Base-by-base conservation (phyloP, 2,797 vertebrate species). In the Merluccius polli region DNA sequence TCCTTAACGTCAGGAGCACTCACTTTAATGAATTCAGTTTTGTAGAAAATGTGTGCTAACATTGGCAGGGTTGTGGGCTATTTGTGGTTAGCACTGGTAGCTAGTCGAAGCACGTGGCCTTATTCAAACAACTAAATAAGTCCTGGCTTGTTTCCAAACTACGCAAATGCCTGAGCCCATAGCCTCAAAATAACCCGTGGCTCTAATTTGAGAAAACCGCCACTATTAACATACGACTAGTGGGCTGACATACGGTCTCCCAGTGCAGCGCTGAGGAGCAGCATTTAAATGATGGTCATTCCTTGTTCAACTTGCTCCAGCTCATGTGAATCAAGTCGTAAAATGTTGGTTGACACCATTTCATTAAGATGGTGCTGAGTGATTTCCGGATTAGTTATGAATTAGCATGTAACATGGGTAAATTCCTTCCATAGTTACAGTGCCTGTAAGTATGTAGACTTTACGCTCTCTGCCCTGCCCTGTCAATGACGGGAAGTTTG, bases 61-160 rank as follows among this genome's bases (percentile, higher is more conserved):
- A 83, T 81, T 74, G 78, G 82, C 74, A 67, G 75, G 63, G 78
- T 83, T 87, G 84, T 89, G 79, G 71, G 71, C 73, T n/a, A 15
- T 73, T 65, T 72, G 77, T 74, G 80, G 83, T 79, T 77, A 76
- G 82, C 38, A 32, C 79, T 87, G 65, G 73, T 77, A 77, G 78
- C 82, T 74, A 84, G 82, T 83, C 72, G 75, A 67, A 76, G 79
- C 73, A 83, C 18, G 36, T 84, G 81, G 81, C 77, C 81, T 68
- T 82, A 69, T 59, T 68, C 82, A 86, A 85, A 85, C 78, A 81
- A 38, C 77, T 82, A 72, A 41, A 87, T 83, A 75, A 83, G 84
- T 75, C 67, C 73, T 68, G 74, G 81, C 74, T 85, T 85, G 74
- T 85, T 77, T 81, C 68, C 75, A 69, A 52, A 77, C 81, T 77